Percentiles rank a stretch among this genome's conserved stretches.
Conservation (phyloP, 1,140 invertebrate species). For the Drosophila micromelanica region DNA sequence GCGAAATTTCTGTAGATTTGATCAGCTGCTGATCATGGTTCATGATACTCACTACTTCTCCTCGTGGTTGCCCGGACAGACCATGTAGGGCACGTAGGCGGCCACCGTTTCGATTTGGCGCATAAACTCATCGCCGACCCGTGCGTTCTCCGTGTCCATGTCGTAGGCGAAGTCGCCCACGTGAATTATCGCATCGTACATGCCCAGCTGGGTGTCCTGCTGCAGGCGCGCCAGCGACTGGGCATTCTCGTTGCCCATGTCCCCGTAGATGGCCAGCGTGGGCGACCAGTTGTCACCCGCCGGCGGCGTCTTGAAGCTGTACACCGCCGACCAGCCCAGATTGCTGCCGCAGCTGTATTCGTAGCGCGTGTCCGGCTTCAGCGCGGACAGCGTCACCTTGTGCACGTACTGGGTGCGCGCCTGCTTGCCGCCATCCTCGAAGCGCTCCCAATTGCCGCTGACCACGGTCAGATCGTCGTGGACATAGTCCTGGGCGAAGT, state of each 20-base stretch:
- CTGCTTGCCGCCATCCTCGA: constrained; percentile 91
- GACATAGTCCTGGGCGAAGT: constrained; percentile 90
- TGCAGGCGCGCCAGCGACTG: constrained; percentile 91
- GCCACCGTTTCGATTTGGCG: constrained; percentile 93
- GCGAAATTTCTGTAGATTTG: too few relatives aligned
- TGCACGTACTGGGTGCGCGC: constrained; percentile 92
- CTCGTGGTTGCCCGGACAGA: constrained; percentile 96
- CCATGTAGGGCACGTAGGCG: constrained; percentile 95
- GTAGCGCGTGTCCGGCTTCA: constrained; percentile 88
- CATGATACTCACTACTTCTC: constrained; percentile 87
- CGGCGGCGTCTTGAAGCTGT: constrained; percentile 90
- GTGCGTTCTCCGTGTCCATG: constrained; percentile 92
- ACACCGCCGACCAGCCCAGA: constrained; percentile 91
- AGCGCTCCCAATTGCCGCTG: constrained; percentile 85
- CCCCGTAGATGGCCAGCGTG: constrained; percentile 93
- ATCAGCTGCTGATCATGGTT: too few relatives aligned
- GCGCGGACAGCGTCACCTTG: constrained; percentile 86
- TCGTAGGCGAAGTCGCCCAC: constrained; percentile 98
- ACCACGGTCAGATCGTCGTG: constrained; percentile 86
- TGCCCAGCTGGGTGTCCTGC: constrained; percentile 90
- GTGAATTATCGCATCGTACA: constrained; percentile 95
- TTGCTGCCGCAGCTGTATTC: constrained; percentile 93
- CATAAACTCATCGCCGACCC: constrained; percentile 95
- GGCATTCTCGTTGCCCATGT: constrained; percentile 96
- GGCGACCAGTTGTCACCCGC: constrained; percentile 90